phyloP scores from a whole-genome alignment of 2,113 vertebrate species.

The Mionectes macconnelli region DNA sequence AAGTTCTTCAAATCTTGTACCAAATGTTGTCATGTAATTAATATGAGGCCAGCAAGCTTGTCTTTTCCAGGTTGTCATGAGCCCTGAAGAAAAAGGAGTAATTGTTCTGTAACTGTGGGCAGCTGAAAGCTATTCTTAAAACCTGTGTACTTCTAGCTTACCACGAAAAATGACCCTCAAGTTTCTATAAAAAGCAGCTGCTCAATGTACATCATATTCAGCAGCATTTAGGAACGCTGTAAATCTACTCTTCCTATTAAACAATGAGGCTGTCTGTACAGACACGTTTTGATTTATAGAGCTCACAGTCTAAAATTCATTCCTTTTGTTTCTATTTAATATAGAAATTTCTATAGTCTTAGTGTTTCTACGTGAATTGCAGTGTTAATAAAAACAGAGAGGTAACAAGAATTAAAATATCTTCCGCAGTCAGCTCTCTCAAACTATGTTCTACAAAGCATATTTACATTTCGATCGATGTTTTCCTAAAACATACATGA shows the following conservation, averaged over 20 bases:
- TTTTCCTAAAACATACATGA: constrained; percentile 9
- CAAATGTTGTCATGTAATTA: neutral
- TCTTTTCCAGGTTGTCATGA: neutral
- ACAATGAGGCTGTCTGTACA: neutral
- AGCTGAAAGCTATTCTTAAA: constrained; percentile 48
- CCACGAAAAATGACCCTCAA: neutral
- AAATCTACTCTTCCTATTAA: constrained; percentile 10
- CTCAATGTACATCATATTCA: neutral
- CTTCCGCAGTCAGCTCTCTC: neutral
- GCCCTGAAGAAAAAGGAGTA: constrained; percentile 22
- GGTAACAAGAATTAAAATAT: neutral
- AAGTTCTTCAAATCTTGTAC: neutral
- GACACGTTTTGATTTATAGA: constrained; percentile 1
- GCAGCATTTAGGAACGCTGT: neutral
- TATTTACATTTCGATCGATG: constrained; percentile 7
- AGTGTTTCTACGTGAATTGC: neutral
- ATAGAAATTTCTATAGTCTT: neutral
- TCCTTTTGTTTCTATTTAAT: neutral
- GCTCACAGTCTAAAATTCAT: neutral
- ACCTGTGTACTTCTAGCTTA: neutral
- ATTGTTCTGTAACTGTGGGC: neutral
- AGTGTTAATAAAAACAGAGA: neutral
- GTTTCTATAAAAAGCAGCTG: constrained; percentile 34
- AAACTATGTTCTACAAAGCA: neutral
- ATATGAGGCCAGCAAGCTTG: neutral